A percentile compares a stretch with the other conserved stretches of the same genome.
Conservation (phyloP, 2,113 vertebrate species). For the Kobus ellipsiprymnus region DNA sequence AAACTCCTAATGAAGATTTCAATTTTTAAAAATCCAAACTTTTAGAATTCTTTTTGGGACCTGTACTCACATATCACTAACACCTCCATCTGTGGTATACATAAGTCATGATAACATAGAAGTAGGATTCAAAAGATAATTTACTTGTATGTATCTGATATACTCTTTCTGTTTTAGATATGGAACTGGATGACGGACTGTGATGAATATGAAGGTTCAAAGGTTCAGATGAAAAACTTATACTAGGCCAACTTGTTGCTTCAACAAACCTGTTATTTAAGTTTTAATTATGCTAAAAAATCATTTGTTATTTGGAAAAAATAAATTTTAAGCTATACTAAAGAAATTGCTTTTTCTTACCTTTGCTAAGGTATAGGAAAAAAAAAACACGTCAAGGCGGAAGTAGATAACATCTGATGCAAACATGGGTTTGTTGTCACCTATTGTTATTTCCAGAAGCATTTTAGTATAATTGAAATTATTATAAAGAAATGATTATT, state of each 20-base stretch:
- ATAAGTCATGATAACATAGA: background rate
- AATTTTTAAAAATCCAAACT: background rate
- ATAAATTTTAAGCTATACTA: background rate
- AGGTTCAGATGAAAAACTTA: background rate
- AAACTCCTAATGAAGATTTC: background rate
- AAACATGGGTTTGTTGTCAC: background rate
- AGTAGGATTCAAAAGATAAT: background rate
- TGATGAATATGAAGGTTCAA: background rate
- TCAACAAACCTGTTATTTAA: background rate
- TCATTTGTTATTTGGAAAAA: background rate
- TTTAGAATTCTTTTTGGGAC: background rate
- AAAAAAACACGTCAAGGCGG: background rate
- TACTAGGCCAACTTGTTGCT: background rate
- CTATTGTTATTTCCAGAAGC: background rate
- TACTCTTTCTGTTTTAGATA: background rate
- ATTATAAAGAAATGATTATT: background rate
- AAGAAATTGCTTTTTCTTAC: background rate
- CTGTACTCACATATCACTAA: background rate
- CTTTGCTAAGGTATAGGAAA: background rate
- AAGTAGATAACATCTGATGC: background rate
- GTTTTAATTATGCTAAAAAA: conserved; percentile 10
- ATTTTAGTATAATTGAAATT: conserved; percentile 25
- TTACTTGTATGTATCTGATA: background rate
- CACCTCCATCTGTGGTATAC: background rate
- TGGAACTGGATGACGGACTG: background rate